phyloP scores from a whole-genome alignment of 2,113 vertebrate species.

The Megalops atlanticus region DNA sequence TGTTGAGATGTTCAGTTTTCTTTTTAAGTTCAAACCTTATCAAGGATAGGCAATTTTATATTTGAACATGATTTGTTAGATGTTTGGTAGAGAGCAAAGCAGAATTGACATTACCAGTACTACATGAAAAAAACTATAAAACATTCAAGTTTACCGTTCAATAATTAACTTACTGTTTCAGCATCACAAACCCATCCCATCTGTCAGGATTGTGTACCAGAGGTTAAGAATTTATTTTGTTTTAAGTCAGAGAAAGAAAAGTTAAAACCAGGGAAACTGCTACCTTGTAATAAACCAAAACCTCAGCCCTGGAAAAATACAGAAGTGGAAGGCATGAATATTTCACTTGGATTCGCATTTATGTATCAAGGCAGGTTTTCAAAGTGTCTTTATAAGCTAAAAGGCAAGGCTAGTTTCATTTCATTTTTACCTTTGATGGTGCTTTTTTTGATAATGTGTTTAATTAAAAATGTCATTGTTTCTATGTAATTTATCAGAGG shows the following conservation, averaged over 20 bases:
- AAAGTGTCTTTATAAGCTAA: neutral
- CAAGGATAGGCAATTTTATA: neutral
- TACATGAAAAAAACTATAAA: neutral
- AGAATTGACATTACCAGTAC: neutral
- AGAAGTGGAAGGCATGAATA: neutral
- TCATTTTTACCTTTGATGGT: no score
- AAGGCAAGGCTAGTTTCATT: neutral
- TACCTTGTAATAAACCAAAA: neutral
- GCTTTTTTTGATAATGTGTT: no score
- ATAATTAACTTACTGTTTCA: conserved; percentile 21
- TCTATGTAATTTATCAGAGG: no score
- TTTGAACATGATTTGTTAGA: neutral
- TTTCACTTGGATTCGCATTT: neutral
- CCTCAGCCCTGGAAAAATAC: no score
- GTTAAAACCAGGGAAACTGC: neutral
- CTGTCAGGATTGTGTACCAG: no score
- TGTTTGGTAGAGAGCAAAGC: neutral
- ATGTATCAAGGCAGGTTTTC: neutral
- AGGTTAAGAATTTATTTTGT: neutral
- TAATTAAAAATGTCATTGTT: no score
- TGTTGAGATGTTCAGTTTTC: no score
- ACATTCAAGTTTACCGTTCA: conserved; percentile 2
- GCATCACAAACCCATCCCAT: neutral
- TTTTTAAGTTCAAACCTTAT: neutral
- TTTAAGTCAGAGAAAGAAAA: neutral